phyloP scores from a whole-genome alignment of 2,113 vertebrate genomes.

The Haplochromis vanheusdeni region DNA sequence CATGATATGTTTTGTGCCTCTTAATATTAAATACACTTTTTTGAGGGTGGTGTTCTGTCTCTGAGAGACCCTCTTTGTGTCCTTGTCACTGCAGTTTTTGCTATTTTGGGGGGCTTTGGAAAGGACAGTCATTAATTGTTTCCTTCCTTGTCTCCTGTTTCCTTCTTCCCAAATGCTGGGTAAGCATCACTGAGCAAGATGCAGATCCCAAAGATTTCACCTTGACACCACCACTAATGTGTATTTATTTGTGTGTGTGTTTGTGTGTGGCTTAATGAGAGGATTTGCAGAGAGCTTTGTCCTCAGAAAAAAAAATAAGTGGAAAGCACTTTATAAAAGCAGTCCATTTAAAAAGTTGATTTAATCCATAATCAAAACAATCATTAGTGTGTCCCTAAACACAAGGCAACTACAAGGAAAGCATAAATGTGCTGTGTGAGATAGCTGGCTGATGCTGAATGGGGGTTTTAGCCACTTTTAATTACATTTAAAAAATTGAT shows the following conservation, averaged over 20 bases:
- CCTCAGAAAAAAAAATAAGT: background rate
- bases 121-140: background rate
- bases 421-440: background rate
- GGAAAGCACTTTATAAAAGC: background rate
- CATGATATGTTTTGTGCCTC: background rate
- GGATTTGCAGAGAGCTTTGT: background rate
- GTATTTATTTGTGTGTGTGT: background rate
- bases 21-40: background rate
- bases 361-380: background rate
- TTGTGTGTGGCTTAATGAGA: background rate
- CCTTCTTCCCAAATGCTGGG: background rate
- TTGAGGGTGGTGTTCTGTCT: background rate
- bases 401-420: background rate
- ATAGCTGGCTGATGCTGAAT: background rate
- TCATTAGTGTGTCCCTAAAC: background rate
- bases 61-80: background rate
- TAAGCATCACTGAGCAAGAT: background rate
- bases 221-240: background rate
- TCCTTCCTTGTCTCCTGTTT: background rate
- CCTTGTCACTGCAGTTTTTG: background rate
- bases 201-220: background rate
- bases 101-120: background rate
- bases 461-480: background rate
- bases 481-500: conserved; percentile 9
- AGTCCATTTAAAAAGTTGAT: background rate